Percentiles rank a stretch among this genome's conserved stretches.
Evolutionary conservation across 1,140 invertebrate genomes (phyloP).

Genomic region (Drosophila sproati): DNA sequence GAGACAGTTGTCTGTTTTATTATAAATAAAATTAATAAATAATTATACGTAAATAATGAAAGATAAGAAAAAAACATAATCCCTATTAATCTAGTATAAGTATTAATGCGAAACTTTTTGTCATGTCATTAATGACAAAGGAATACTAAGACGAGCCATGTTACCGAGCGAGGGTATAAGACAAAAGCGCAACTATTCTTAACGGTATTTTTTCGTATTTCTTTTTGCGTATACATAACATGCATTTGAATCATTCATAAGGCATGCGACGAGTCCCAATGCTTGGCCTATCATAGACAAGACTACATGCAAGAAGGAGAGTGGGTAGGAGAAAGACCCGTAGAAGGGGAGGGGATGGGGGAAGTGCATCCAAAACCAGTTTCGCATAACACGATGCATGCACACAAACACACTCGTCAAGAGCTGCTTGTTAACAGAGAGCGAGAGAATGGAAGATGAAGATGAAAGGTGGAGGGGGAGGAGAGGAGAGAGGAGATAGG

Average conservation of each 20-base stretch:
- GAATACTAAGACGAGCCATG: not conserved
- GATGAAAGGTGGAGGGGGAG: not conserved
- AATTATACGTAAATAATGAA: too few relatives aligned
- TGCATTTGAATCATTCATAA: slow-evolving; percentile 83
- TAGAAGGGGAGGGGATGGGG: slow-evolving; percentile 11
- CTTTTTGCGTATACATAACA: slow-evolving; percentile 71
- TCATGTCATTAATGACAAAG: too few relatives aligned
- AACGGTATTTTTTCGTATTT: slow-evolving; percentile 65
- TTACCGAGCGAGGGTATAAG: slow-evolving; percentile 24
- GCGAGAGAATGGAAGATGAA: not conserved
- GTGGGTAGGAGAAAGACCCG: slow-evolving; percentile 11
- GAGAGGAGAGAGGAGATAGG: not conserved
- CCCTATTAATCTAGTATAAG: too few relatives aligned
- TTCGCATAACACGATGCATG: slow-evolving; percentile 53
- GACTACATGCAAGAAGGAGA: slow-evolving; percentile 11
- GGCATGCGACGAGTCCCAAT: slow-evolving; percentile 75
- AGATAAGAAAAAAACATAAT: too few relatives aligned
- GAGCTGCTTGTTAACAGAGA: slow-evolving; percentile 24
- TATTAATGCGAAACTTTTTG: too few relatives aligned
- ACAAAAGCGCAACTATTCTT: slow-evolving; percentile 76
- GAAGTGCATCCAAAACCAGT: slow-evolving; percentile 58
- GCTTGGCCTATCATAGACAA: slow-evolving; percentile 55
- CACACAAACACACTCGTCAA: slow-evolving; percentile 30
- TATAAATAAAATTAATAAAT: too few relatives aligned
- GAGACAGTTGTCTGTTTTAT: too few relatives aligned